Evolutionary conservation across 2,888 invertebrate species (phyloP), one percentile per base, ranked within the genome.

Genomic region (Caenorhabditis sp.): DNA sequence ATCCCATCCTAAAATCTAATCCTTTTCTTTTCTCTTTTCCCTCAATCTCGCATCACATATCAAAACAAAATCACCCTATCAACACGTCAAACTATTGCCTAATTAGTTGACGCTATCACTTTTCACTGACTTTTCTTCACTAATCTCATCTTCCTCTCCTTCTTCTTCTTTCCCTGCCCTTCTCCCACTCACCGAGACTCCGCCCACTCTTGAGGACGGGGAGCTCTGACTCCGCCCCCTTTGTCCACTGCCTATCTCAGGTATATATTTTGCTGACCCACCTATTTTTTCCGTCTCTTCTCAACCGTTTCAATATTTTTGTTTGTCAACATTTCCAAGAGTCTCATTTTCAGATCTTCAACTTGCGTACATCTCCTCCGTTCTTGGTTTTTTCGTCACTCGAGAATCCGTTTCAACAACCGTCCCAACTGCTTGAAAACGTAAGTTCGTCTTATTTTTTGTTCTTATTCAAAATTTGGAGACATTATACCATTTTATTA

Each of bases 21-120:
- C 64, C 64, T 41, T 47, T 58, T 31, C n/a, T 10, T 19, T 51
- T 51, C 51, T 38, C 28, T 31, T 24, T 10, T 54, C 14, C 54
- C 54, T 54, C 54, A 54, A 51, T 61, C 61, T 61, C 70, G 12
- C 56, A 38, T 26, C 63, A 51, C 73, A 59, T 54, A 74, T 74
- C 54, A 59, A 41, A 44, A 41, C 64, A 41, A 54, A 64, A 41
- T 74, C 63, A 63, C 54, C 38, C 38, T 54, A 68, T 54, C 51
- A 51, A 54, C 35, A 68, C 63, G 54, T 74, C 74, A 54, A 64
- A 66, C 74, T 31, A 51, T 66, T 28, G 64, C 75, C 58, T 68
- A 76, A 76, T 76, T 76, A 75, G 75, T 54, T 75, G 66, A 68
- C 68, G 58, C 31, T 44, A 58, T 58, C 66, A 75, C 22, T 51